Evolutionary conservation across 2,113 vertebrate genomes (phyloP).

Genomic region (Polypterus bichir): DNA sequence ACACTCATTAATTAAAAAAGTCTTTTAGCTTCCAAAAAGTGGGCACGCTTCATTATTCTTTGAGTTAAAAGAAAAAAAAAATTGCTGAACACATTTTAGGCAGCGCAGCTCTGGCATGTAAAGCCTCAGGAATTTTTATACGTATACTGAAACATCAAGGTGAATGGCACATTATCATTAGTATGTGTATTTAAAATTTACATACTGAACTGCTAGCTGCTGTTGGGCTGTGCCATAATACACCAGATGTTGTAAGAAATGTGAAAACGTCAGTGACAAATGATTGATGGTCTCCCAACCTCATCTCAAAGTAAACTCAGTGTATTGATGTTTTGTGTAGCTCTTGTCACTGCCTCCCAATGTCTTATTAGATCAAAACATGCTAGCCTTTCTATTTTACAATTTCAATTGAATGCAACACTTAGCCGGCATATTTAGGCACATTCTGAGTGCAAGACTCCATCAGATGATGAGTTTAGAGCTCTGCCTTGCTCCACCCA

Average conservation of each 20-base stretch:
- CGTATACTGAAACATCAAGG: too few species aligned
- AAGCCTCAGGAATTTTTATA: too few species aligned
- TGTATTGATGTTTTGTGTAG: conserved; percentile 55
- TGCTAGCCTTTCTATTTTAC: conserved; percentile 46
- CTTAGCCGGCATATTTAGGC: conserved; percentile 43
- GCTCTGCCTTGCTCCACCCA: conserved; percentile 39
- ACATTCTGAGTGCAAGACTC: conserved; percentile 38
- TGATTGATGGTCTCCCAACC: conserved; percentile 59
- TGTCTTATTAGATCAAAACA: conserved; percentile 59
- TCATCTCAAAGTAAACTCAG: conserved; percentile 56
- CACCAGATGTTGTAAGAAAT: conserved; percentile 57
- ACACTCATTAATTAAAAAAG: too few species aligned
- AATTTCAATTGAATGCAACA: conserved; percentile 43
- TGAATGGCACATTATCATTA: neutral
- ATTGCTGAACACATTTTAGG: too few species aligned
- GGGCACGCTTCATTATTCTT: too few species aligned
- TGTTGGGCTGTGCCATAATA: conserved; percentile 39
- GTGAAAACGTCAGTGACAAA: conserved; percentile 62
- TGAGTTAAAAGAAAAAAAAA: too few species aligned
- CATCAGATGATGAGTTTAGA: conserved; percentile 36
- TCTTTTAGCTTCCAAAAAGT: too few species aligned
- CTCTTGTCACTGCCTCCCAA: conserved; percentile 55
- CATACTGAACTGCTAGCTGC: conserved; percentile 31
- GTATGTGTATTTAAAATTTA: conserved; percentile 16
- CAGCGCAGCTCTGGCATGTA: too few species aligned